phyloP scores from a whole-genome alignment of 2,888 invertebrate species.

The Cylindroiulus punctatus region DNA sequence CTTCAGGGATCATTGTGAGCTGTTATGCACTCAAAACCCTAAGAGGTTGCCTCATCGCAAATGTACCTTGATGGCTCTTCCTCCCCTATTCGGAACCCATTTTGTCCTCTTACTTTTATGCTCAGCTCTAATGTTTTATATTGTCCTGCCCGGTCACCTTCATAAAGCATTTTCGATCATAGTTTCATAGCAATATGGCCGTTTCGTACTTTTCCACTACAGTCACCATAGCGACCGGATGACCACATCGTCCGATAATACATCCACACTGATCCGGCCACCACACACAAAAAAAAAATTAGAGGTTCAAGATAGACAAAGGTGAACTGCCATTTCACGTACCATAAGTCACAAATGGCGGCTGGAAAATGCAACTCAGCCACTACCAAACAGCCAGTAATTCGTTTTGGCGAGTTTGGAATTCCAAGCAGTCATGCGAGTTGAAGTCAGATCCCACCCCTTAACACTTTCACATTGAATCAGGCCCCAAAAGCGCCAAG shows the following conservation, averaged over 20 bases:
- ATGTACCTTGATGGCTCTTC: conserved; percentile 48
- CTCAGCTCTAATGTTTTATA: conserved; percentile 34
- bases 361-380: conserved; percentile 48
- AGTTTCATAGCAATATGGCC: conserved; percentile 20
- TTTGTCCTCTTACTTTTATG: conserved; percentile 20
- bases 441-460: not conserved
- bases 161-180: conserved; percentile 45
- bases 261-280: not conserved
- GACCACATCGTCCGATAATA: not conserved
- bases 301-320: conserved; percentile 40
- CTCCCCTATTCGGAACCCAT: conserved; percentile 39
- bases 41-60: conserved; percentile 47
- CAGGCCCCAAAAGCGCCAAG: not conserved
- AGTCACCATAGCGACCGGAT: conserved; percentile 39
- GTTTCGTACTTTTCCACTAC: not conserved
- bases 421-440: conserved; percentile 51
- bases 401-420: conserved; percentile 51
- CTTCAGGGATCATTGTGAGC: conserved; percentile 47
- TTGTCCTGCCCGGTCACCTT: conserved; percentile 42
- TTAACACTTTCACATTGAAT: not conserved
- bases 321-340: conserved; percentile 42
- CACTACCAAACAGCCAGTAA: conserved; percentile 44
- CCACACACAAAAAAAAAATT: not conserved
- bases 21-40: conserved; percentile 39
- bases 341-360: conserved; percentile 49